Conservation (phyloP, 1,140 invertebrate genomes). For the Cataglyphis hispanica region DNA sequence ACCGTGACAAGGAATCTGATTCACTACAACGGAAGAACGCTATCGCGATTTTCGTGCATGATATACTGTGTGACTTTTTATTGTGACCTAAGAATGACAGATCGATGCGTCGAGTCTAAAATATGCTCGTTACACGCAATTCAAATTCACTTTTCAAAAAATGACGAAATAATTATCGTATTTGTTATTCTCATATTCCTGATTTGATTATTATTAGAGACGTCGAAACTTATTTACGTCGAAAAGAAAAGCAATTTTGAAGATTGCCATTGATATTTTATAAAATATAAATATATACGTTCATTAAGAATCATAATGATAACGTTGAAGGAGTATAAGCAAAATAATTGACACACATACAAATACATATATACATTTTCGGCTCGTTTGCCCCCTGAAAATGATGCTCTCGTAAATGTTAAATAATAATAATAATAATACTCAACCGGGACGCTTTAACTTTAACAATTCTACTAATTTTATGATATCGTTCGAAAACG, state of each 20-base stretch:
- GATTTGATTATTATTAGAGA: neutral
- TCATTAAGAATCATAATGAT: neutral
- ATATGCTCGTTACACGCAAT: neutral
- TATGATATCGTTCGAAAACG: neutral
- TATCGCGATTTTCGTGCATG: conserved; percentile 39
- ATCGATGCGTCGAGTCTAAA: neutral
- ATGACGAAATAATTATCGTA: neutral
- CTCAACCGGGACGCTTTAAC: neutral
- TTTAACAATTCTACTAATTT: conserved; percentile 36
- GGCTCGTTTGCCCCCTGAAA: neutral
- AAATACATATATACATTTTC: neutral
- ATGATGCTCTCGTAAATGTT: neutral
- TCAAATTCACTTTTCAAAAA: neutral
- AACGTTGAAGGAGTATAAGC: neutral
- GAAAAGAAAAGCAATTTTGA: neutral
- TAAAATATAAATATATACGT: neutral
- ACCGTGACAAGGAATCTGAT: conserved; percentile 53
- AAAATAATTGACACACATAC: neutral
- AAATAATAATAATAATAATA: conserved; percentile 2
- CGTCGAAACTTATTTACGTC: neutral
- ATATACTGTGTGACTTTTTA: neutral
- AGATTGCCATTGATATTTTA: neutral
- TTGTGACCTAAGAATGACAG: conserved; percentile 17
- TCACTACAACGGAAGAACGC: conserved; percentile 35
- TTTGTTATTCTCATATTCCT: neutral